Conservation (phyloP, 2,888 invertebrate genomes). For the Drosophila kokeensis region DNA sequence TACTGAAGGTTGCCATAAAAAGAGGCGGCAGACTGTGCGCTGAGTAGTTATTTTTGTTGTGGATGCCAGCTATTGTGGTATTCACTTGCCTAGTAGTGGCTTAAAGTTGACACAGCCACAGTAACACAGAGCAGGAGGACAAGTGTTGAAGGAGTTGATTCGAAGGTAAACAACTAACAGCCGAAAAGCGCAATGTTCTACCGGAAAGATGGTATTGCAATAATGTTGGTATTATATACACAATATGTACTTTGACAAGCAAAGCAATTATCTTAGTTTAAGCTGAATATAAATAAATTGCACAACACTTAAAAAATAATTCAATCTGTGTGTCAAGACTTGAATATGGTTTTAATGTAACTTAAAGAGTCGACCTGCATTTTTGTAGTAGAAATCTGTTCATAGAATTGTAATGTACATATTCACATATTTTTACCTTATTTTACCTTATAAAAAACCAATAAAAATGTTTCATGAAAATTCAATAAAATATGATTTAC, state of each 20-base stretch:
- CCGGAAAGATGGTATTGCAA: constrained; percentile 18
- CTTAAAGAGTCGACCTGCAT: constrained; percentile 8
- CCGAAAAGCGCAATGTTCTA: constrained; percentile 58
- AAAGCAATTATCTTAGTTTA: not conserved
- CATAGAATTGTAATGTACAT: constrained; percentile 26
- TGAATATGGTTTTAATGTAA: constrained; percentile 1
- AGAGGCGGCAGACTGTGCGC: constrained; percentile 76
- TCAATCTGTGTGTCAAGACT: constrained; percentile 28
- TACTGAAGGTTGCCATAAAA: constrained; percentile 70
- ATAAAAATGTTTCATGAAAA: constrained; percentile 77
- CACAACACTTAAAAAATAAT: not conserved
- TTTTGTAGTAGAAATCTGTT: not conserved
- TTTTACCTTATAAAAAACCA: constrained; percentile 57
- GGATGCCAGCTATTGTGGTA: constrained; percentile 60
- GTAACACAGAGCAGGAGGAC: constrained; percentile 11
- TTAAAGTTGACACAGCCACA: constrained; percentile 69
- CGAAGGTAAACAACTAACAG: constrained; percentile 69
- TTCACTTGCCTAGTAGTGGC: constrained; percentile 67
- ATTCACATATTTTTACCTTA: constrained; percentile 35
- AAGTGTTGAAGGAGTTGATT: constrained; percentile 66
- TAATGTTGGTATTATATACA: constrained; percentile 23
- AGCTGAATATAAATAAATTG: constrained; percentile 7
- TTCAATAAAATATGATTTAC: constrained; percentile 81
- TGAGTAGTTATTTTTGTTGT: constrained; percentile 50
- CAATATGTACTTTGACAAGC: constrained; percentile 18